Conservation (phyloP, 1,140 invertebrate species). For the Drosophila saltans region DNA sequence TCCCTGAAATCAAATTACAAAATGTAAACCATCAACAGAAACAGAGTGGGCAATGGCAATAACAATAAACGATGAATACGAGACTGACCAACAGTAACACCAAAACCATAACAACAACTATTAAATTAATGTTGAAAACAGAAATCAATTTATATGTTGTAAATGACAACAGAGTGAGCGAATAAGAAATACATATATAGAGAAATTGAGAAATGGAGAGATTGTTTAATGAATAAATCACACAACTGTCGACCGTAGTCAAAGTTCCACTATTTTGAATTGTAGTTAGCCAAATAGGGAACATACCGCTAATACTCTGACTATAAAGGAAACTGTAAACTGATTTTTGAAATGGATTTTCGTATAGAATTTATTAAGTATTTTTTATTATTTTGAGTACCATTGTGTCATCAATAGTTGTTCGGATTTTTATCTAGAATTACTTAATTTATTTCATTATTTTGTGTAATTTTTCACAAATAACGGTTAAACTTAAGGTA, state of each 20-base stretch:
- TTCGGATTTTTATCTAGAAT: too few relatives aligned
- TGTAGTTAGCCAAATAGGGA: conserved; percentile 17
- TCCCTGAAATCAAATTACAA: conserved; percentile 58
- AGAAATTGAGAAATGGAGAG: conserved; percentile 3
- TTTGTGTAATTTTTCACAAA: too few relatives aligned
- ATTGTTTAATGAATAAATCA: conserved; percentile 63
- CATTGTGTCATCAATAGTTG: too few relatives aligned
- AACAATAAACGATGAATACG: conserved; percentile 46
- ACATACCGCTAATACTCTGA: too few relatives aligned
- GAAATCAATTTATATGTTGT: conserved; percentile 65
- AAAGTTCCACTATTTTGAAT: conserved; percentile 57
- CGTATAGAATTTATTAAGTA: too few relatives aligned
- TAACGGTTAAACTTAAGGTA: too few relatives aligned
- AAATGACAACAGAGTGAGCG: conserved; percentile 48
- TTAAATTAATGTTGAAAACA: conserved; percentile 63
- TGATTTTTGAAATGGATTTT: too few relatives aligned
- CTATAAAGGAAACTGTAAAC: too few relatives aligned
- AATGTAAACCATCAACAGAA: conserved; percentile 49
- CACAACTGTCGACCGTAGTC: conserved; percentile 29
- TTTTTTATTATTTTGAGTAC: too few relatives aligned
- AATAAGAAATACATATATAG: neutral
- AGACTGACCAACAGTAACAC: conserved; percentile 4
- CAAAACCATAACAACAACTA: conserved; percentile 55
- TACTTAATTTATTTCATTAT: too few relatives aligned
- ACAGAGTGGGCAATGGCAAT: conserved; percentile 39